Conservation (phyloP, 2,113 vertebrate genomes). For the Kryptolebias marmoratus region DNA sequence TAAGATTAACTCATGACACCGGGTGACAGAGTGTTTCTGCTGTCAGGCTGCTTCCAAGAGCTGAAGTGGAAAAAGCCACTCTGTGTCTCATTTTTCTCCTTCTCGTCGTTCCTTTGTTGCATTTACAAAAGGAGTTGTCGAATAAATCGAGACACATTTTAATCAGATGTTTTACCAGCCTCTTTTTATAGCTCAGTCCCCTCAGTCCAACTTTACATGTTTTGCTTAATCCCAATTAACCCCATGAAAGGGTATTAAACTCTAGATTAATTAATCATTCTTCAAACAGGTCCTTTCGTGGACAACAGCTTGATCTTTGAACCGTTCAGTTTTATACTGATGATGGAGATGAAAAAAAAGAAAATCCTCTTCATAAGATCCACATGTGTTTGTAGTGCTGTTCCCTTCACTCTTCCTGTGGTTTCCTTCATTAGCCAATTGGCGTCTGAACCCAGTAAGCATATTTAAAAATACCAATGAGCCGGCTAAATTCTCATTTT, state of each 20-base stretch:
- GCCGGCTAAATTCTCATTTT: constrained; percentile 25
- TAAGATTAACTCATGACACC: constrained; percentile 38
- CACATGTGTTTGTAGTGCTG: constrained; percentile 12
- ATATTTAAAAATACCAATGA: not conserved
- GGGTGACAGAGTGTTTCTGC: constrained; percentile 15
- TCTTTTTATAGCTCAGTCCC: constrained; percentile 8
- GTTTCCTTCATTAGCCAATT: constrained; percentile 46
- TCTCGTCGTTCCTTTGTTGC: constrained; percentile 5
- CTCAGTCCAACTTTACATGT: constrained; percentile 20
- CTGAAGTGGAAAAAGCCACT: not conserved
- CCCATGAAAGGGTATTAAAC: constrained; percentile 33
- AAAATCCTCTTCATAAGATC: constrained; percentile 1
- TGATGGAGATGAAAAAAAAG: constrained; percentile 19
- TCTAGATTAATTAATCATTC: constrained; percentile 62
- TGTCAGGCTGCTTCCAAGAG: constrained; percentile 19
- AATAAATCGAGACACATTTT: no score
- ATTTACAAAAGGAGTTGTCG: not conserved
- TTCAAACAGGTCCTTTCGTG: constrained; percentile 34
- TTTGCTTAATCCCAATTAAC: constrained; percentile 44
- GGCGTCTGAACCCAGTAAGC: constrained; percentile 40
- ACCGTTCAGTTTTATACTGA: constrained; percentile 6
- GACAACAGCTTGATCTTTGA: constrained; percentile 11
- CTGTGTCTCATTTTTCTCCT: not conserved
- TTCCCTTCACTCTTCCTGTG: constrained; percentile 10
- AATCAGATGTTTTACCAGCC: not conserved